Percentiles rank a stretch among this genome's conserved stretches.
These are phyloP conservation scores for Drosophila nasuta DNA, from an alignment of 1,140 invertebrate genomes.

Conservation along the genomic window DNA sequence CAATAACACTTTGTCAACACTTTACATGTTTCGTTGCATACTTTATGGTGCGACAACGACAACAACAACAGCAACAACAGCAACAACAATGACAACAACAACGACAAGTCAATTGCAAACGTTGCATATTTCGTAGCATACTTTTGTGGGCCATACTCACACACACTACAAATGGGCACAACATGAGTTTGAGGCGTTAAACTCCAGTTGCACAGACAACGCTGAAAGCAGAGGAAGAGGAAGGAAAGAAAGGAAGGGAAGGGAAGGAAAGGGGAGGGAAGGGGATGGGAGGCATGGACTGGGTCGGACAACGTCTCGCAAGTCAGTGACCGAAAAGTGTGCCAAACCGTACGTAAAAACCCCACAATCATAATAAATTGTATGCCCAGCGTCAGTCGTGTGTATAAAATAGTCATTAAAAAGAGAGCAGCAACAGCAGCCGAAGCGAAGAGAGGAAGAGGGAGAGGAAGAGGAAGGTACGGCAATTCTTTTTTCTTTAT, in stretches of 20 bases:
- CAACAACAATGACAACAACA: neutral
- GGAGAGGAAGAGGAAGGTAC: neutral
- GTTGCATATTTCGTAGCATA: conserved; percentile 52
- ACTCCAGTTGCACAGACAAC: neutral
- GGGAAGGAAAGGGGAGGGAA: too few relatives aligned
- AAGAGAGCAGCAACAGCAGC: conserved; percentile 50
- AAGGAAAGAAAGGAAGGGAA: neutral
- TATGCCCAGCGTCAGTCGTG: conserved; percentile 72
- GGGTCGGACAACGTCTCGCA: conserved; percentile 1
- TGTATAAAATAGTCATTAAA: conserved; percentile 82
- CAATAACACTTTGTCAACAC: conserved; percentile 41
- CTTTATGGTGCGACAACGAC: conserved; percentile 31
- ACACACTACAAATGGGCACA: neutral
- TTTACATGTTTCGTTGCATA: conserved; percentile 33
- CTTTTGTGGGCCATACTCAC: conserved; percentile 21
- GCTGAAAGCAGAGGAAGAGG: neutral
- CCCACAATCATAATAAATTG: conserved; percentile 75
- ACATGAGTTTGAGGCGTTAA: conserved; percentile 24
- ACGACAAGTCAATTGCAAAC: conserved; percentile 27
- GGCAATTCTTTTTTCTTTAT: neutral
- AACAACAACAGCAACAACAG: neutral
- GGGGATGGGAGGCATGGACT: too few relatives aligned
- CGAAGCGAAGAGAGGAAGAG: neutral
- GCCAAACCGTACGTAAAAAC: conserved; percentile 28
- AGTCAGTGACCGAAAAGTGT: conserved; percentile 51